A percentile compares a stretch with the other conserved stretches of the same genome.
These are phyloP conservation scores for Pseudorhiza aurosa DNA, from an alignment of 30 jellyfish, hydroid and myxozoan species.

Conservation along the genomic window DNA sequence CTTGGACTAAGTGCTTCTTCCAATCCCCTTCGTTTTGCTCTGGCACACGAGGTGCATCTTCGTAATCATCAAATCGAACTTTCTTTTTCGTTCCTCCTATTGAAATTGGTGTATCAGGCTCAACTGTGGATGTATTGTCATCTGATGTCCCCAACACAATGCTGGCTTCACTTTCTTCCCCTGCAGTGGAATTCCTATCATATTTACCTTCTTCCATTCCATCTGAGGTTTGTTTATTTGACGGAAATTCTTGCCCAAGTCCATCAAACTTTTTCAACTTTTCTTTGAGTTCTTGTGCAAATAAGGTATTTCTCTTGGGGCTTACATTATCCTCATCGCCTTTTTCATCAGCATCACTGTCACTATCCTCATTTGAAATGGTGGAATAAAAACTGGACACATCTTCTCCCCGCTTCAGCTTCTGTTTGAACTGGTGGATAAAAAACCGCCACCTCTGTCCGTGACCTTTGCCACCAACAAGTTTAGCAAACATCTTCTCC, in stretches of 20 bases:
- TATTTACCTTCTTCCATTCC: neutral
- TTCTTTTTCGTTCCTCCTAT: conserved; percentile 24
- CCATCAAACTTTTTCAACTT: conserved; percentile 34
- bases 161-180: conserved; percentile 66
- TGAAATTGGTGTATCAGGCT: conserved; percentile 7
- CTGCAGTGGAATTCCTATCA: conserved; percentile 22
- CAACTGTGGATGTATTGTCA: conserved; percentile 20
- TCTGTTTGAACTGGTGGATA: conserved; percentile 59
- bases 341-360: conserved; percentile 8
- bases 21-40: neutral
- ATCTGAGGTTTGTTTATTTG: neutral
- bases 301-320: neutral
- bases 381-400: conserved; percentile 54
- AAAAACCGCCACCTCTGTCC: conserved; percentile 83
- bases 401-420: conserved; percentile 57
- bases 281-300: conserved; percentile 49
- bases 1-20: neutral
- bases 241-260: neutral
- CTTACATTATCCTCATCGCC: neutral
- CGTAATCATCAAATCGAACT: conserved; percentile 51
- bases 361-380: conserved; percentile 47
- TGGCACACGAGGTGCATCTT: neutral
- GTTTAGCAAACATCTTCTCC: conserved; percentile 84
- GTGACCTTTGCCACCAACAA: conserved; percentile 56
- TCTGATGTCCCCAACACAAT: conserved; percentile 24